Evolutionary conservation across 2,888 invertebrate species (phyloP).

Genomic region (Eupeodes luniger): DNA sequence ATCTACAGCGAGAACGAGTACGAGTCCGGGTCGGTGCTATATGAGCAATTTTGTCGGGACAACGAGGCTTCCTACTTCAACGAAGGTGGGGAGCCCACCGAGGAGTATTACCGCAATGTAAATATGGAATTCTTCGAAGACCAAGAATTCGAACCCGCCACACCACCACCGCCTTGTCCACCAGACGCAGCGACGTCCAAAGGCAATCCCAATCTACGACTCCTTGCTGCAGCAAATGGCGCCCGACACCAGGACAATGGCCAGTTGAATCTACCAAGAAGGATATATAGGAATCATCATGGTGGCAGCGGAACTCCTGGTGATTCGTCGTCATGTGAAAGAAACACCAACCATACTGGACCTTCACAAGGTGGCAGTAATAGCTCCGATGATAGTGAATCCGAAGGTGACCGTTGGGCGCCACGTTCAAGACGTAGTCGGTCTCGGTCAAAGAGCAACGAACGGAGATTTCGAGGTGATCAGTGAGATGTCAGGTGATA

Average conservation of each 20-base stretch:
- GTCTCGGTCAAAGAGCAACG: conserved; percentile 79
- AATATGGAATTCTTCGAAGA: conserved; percentile 79
- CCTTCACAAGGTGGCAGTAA: conserved; percentile 60
- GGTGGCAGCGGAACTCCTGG: conserved; percentile 51
- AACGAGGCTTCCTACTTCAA: conserved; percentile 79
- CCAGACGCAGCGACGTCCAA: conserved; percentile 75
- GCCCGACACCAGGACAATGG: conserved; percentile 59
- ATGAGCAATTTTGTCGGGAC: conserved; percentile 79
- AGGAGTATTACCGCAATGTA: conserved; percentile 79
- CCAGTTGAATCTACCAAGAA: conserved; percentile 60
- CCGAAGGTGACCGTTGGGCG: conserved; percentile 78
- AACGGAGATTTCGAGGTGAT: conserved; percentile 76
- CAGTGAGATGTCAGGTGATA: conserved; percentile 74
- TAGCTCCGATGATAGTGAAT: conserved; percentile 79
- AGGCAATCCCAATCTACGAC: conserved; percentile 73
- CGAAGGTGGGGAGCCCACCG: conserved; percentile 79
- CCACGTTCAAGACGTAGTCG: conserved; percentile 77
- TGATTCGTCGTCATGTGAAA: conserved; percentile 67
- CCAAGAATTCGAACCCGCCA: conserved; percentile 78
- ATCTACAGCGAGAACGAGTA: conserved; percentile 79
- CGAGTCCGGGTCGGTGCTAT: conserved; percentile 79
- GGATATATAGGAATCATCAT: conserved; percentile 68
- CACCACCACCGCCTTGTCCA: conserved; percentile 78
- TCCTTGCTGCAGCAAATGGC: conserved; percentile 68
- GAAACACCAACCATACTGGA: conserved; percentile 65